Percentiles rank a stretch among this genome's conserved stretches.
Conservation (phyloP, 2,888 invertebrate species). For the Oscheius sp. region DNA sequence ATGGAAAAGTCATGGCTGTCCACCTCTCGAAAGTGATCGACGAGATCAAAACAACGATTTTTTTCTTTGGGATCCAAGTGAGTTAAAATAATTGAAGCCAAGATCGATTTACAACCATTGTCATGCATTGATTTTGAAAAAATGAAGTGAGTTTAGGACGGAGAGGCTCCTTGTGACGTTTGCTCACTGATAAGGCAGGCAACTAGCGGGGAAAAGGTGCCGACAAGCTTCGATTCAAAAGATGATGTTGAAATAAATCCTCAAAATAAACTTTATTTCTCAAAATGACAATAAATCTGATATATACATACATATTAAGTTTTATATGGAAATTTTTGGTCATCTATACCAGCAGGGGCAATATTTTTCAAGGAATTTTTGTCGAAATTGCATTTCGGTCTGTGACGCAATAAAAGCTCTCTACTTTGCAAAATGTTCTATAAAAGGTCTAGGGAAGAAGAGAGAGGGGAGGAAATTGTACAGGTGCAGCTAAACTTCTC, state of each 20-base stretch:
- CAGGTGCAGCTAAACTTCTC: too few species aligned
- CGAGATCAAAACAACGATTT: conserved; percentile 7
- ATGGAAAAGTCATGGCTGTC: not conserved
- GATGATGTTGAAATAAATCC: not conserved
- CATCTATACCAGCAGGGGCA: conserved; percentile 24
- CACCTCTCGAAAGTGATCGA: conserved; percentile 20
- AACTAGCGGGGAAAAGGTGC: not conserved
- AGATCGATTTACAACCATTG: conserved; percentile 13
- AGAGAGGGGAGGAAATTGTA: too few species aligned
- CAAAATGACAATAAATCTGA: conserved; percentile 1
- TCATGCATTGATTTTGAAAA: not conserved
- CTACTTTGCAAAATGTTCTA: not conserved
- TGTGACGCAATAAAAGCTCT: not conserved
- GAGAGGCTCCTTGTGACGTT: not conserved
- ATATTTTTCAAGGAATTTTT: not conserved
- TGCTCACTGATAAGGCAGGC: conserved; percentile 19
- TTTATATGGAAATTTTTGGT: conserved; percentile 7
- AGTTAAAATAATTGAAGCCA: conserved; percentile 12
- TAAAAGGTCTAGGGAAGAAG: not conserved
- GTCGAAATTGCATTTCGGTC: not conserved
- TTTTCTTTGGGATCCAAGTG: conserved; percentile 17
- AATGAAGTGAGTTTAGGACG: not conserved
- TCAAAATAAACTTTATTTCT: conserved; percentile 9
- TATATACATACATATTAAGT: conserved; percentile 25
- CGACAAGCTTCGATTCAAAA: not conserved